phyloP scores from a whole-genome alignment of 2,888 invertebrate species.

The Chloromyia formosa region DNA sequence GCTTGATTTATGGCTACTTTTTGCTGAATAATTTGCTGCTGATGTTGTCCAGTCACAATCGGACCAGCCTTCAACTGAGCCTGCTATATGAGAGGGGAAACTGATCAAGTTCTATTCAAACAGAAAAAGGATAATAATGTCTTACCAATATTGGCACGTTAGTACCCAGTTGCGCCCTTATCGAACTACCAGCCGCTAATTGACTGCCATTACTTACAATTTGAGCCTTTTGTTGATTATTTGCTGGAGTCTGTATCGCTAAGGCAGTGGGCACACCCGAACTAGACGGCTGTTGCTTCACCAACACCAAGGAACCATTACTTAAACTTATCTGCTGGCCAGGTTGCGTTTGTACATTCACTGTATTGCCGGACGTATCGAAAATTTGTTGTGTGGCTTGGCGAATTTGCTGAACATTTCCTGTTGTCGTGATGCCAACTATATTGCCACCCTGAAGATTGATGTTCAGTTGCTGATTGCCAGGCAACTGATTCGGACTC shows the following conservation, averaged over 20 bases:
- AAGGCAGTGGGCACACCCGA: slow-evolving; percentile 57
- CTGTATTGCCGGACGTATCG: slow-evolving; percentile 55
- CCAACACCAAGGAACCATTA: slow-evolving; percentile 61
- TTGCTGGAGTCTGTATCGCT: slow-evolving; percentile 59
- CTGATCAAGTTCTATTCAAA: slow-evolving; percentile 8
- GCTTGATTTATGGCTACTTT: slow-evolving; percentile 57
- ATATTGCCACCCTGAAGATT: slow-evolving; percentile 56
- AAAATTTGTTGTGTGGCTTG: slow-evolving; percentile 56
- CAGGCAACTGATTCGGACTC: slow-evolving; percentile 41
- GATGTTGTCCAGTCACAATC: slow-evolving; percentile 56
- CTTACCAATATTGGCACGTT: slow-evolving; percentile 76
- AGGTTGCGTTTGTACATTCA: slow-evolving; percentile 55
- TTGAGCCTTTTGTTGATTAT: slow-evolving; percentile 58
- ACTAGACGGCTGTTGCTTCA: slow-evolving; percentile 58
- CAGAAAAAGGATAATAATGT: not conserved
- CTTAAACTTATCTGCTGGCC: slow-evolving; percentile 61
- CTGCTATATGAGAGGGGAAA: slow-evolving; percentile 65
- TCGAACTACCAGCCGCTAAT: slow-evolving; percentile 52
- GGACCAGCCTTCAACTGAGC: slow-evolving; percentile 71
- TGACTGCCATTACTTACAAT: slow-evolving; percentile 55
- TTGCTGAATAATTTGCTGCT: slow-evolving; percentile 57
- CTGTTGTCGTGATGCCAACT: slow-evolving; percentile 56
- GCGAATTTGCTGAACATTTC: slow-evolving; percentile 58
- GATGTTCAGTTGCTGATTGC: slow-evolving; percentile 53
- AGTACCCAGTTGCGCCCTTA: slow-evolving; percentile 61